phyloP scores from a whole-genome alignment of 1,140 invertebrate genomes.

The Lepidotrigona ventralis region DNA sequence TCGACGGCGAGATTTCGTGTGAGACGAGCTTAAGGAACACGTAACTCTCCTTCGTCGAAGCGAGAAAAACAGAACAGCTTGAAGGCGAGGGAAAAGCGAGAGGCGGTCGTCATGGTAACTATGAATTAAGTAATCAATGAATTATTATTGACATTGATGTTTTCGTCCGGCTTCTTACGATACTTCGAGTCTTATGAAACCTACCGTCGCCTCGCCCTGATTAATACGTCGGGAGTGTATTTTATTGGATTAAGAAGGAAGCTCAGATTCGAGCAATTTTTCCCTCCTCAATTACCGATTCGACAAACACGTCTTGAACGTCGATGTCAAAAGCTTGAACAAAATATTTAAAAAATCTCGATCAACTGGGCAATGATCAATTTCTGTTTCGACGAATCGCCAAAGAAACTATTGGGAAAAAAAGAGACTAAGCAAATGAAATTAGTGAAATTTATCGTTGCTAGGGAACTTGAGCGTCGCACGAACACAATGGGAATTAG shows the following conservation, averaged over 20 bases:
- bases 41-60: constrained; percentile 67
- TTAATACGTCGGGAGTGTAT: constrained; percentile 75
- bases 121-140: constrained; percentile 80
- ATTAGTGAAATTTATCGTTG: background rate
- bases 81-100: constrained; percentile 65
- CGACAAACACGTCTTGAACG: background rate
- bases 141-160: constrained; percentile 81
- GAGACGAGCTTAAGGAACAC: constrained; percentile 68
- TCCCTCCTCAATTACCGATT: constrained; percentile 17
- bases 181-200: constrained; percentile 77
- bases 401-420: background rate
- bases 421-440: background rate
- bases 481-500: background rate
- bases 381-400: background rate
- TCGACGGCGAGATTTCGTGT: constrained; percentile 56
- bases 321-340: background rate
- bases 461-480: background rate
- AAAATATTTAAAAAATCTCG: background rate
- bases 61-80: constrained; percentile 76
- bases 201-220: constrained; percentile 63
- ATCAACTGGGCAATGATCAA: background rate
- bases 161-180: constrained; percentile 70
- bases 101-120: constrained; percentile 77
- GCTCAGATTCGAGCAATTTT: constrained; percentile 11
- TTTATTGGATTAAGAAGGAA: constrained; percentile 64